Conservation (phyloP, 2,888 invertebrate genomes). For the Ochlodes sylvanus region DNA sequence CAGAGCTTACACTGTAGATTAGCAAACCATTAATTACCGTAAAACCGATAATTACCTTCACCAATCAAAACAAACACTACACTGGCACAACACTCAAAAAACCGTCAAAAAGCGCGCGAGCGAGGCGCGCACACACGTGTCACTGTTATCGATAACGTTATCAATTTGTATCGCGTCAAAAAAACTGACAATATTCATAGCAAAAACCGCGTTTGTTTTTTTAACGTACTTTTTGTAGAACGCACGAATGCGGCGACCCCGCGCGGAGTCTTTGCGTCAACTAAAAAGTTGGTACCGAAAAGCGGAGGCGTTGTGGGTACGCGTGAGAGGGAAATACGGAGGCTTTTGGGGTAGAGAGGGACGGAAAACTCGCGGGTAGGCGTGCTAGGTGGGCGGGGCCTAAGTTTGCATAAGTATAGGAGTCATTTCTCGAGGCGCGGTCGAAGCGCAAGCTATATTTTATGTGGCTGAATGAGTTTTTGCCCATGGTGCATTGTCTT, state of each 20-base stretch:
- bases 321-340: constrained; percentile 59
- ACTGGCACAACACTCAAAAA: constrained; percentile 59
- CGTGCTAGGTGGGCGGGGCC: constrained; percentile 69
- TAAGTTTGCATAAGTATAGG: constrained; percentile 74
- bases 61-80: constrained; percentile 52
- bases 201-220: constrained; percentile 51
- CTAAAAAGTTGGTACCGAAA: constrained; percentile 78
- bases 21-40: background rate
- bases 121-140: constrained; percentile 49
- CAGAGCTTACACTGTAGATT: background rate
- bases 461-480: constrained; percentile 65
- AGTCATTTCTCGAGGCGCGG: constrained; percentile 40
- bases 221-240: constrained; percentile 45
- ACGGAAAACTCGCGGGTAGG: constrained; percentile 58
- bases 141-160: constrained; percentile 52
- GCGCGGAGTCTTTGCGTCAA: constrained; percentile 71
- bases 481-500: constrained; percentile 77
- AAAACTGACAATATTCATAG: constrained; percentile 50
- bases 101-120: constrained; percentile 52
- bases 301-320: constrained; percentile 72
- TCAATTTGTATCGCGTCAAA: constrained; percentile 42
- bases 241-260: constrained; percentile 39
- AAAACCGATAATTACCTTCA: constrained; percentile 55
- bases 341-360: constrained; percentile 51
- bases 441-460: constrained; percentile 59